Base-by-base conservation (phyloP, 2,888 invertebrate species). In the Pteria penguin region DNA sequence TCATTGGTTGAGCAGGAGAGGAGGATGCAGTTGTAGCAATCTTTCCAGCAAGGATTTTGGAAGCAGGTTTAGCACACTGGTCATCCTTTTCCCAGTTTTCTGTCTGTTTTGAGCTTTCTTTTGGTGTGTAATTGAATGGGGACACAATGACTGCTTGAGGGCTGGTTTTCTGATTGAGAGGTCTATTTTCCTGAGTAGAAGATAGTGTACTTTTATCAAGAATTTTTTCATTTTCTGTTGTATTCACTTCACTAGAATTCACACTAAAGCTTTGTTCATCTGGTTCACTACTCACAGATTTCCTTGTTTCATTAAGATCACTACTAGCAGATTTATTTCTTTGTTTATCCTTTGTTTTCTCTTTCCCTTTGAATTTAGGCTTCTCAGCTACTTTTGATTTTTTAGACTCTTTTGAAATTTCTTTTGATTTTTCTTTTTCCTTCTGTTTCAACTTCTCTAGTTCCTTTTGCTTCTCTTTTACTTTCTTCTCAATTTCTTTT, bases 101-200 rank as follows among this genome's bases (percentile, higher is more conserved):
- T 24, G 14, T 26, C 24, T 18, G 45, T 24, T 52, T 73, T 1
- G 62, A 22, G 0, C 57, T 62, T 32, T 63, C 70, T 54, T 58
- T 57, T 24, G 93, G 93, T 66, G 91, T 93, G 79, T 93, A 93
- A 82, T 93, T 93, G 80, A 93, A 93, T 0, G 93, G 93, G 24
- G 92, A 90, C 29, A 93, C 93, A 63, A 93, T 91, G 3, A 93
- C 93, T 68, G 78, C 74, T 58, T 83, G 84, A 4, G 78, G 78
- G 66, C 75, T 71, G 58, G 75, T 71, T 60, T 79, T 82, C 18
- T 52, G 62, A 18, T 72, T 63, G 3, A 58, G 26, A 24, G 72
- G 63, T 11, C 45, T 45, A 24, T 54, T 14, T 45, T 45, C 45
- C 18, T 14, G 18, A 45, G 45, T 45, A 14, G 18, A 8, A 45